These are phyloP conservation scores for Phenganax stokvisi DNA, from an alignment of 92 coral and sea anemone species.

Conservation along the genomic window DNA sequence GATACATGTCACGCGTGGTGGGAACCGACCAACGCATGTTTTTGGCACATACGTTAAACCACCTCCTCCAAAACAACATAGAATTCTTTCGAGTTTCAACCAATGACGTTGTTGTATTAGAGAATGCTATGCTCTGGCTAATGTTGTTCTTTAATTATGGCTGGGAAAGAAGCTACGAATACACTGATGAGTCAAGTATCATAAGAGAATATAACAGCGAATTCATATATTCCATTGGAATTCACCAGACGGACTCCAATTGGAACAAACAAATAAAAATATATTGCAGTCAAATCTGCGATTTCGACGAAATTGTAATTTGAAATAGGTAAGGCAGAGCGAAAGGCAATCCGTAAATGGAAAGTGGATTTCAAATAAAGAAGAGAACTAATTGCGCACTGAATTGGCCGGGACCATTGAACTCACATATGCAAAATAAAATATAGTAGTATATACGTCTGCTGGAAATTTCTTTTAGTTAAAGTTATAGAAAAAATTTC, in stretches of 20 bases:
- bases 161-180: constrained; percentile 93
- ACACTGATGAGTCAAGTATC: constrained; percentile 34
- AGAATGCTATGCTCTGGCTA: constrained; percentile 96
- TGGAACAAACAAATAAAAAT: constrained; percentile 15
- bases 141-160: constrained; percentile 89
- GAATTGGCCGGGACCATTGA: no score
- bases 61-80: no score
- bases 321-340: neutral
- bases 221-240: constrained; percentile 22
- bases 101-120: constrained; percentile 45
- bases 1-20: no score
- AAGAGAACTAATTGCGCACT: neutral
- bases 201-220: neutral
- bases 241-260: neutral
- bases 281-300: neutral
- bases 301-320: neutral
- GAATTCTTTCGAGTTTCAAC: no score
- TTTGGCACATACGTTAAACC: no score
- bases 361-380: neutral
- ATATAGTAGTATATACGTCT: neutral
- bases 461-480: neutral
- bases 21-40: no score
- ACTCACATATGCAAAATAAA: neutral
- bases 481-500: constrained; percentile 13
- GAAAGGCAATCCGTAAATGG: neutral